Evolutionary conservation across 2,888 invertebrate species (phyloP), one percentile per base, ranked within the genome.

Genomic region (Parelbella ahira): DNA sequence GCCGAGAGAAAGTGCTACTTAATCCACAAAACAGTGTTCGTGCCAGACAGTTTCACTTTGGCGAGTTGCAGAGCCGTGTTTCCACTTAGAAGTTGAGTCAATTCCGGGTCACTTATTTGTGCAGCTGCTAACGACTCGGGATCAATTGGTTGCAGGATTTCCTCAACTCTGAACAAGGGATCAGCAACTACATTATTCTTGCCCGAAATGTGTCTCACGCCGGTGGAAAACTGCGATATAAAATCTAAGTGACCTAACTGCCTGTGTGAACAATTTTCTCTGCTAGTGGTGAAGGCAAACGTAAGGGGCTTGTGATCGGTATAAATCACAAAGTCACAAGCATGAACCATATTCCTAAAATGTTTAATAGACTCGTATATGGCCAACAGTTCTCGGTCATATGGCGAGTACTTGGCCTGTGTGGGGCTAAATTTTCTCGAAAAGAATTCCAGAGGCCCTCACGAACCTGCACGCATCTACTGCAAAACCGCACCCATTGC

Each of bases 311-410:
- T 44, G 12, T 58, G 58, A 39, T 58, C 58, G 0, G 54, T 54
- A 28, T 42, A 56, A 1, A 56, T 12, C 9, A 37, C 21, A 12
- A 51, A 51, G 24, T 68, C 60, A 18, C 60, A 48, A 0, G 62
- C 70, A 54, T 82, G 78, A 0, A 79, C 23, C 55, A 71, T 58
- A 15, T 68, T 54, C 3, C 62, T 49, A 48, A 75, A 76, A 42
- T 68, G 50, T 33, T 59, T 59, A 0, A 77, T 51, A 0, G 64
- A 63, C 32, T 54, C 46, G 37, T 72, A 78, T 1, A 68, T 63
- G 0, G 71, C 74, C 2, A 71, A 49, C 0, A 81, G 56, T 48
- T 77, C 71, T 0, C 56, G 39, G 37, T 81, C 73, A 44, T 74
- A 78, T 1, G 68, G 53, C 11, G 58, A 53, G 61, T 60, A 60